Evolutionary conservation across 2,888 invertebrate species (phyloP).

Genomic region (Tuberolachnus salignus): DNA sequence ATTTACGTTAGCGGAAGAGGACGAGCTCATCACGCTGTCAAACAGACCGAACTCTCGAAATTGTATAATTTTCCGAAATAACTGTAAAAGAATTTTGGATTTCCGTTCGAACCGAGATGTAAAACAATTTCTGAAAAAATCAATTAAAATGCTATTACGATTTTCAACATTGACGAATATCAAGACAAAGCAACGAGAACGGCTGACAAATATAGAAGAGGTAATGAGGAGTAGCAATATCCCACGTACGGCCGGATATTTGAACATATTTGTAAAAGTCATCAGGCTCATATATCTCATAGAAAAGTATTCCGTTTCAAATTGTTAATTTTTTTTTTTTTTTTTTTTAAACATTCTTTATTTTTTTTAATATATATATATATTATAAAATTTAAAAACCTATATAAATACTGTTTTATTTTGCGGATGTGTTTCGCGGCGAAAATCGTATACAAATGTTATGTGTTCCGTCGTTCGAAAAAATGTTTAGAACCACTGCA

Average conservation of each 20-base stretch:
- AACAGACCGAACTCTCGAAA: slow-evolving; percentile 2
- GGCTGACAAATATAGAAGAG: slow-evolving; percentile 25
- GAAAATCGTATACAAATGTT: slow-evolving; percentile 9
- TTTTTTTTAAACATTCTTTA: too few relatives aligned
- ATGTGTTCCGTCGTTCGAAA: slow-evolving; percentile 5
- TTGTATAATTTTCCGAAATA: slow-evolving; percentile 34
- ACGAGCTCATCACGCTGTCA: slow-evolving; percentile 6
- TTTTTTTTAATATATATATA: too few relatives aligned
- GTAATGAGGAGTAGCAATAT: slow-evolving; percentile 23
- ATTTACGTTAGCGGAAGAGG: slow-evolving; percentile 1
- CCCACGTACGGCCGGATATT: slow-evolving; percentile 8
- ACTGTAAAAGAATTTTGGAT: slow-evolving; percentile 31
- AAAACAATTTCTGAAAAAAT: slow-evolving; percentile 30
- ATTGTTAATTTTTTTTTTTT: slow-evolving; percentile 1
- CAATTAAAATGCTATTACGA: slow-evolving; percentile 26
- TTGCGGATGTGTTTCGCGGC: background rate
- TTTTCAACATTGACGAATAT: slow-evolving; percentile 32
- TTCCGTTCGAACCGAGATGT: slow-evolving; percentile 17
- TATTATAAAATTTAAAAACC: background rate
- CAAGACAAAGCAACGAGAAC: slow-evolving; percentile 16
- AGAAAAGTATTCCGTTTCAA: slow-evolving; percentile 1
- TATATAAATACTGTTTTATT: slow-evolving; percentile 16
- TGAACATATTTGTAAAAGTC: slow-evolving; percentile 16
- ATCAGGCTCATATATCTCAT: slow-evolving; percentile 10
- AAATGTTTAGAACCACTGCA: slow-evolving; percentile 1